A percentile compares a stretch with the other conserved stretches of the same genome.
Evolutionary conservation across 2,113 vertebrate species (phyloP).

Genomic region (Melanostigma gelatinosum): DNA sequence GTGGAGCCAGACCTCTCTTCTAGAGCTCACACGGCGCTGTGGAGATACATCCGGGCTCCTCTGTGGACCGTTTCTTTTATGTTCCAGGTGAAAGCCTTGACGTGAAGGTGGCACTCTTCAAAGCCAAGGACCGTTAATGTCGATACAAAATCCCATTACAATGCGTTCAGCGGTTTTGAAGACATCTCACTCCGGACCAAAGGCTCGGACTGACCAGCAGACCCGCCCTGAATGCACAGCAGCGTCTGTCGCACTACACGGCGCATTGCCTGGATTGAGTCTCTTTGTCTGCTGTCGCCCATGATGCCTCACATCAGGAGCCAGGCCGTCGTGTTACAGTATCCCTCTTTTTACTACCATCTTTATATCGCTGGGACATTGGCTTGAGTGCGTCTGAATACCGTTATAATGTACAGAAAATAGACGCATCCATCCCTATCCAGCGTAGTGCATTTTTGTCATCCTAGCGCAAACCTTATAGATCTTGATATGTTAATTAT

Average conservation of each 20-base stretch:
- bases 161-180: neutral
- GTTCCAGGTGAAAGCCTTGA: neutral
- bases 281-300: neutral
- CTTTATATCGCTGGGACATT: neutral
- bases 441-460: neutral
- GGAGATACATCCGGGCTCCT: neutral
- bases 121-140: neutral
- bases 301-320: neutral
- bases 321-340: neutral
- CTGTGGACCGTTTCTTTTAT: neutral
- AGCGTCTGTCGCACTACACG: neutral
- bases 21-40: too few species aligned
- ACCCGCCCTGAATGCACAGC: neutral
- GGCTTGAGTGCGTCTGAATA: neutral
- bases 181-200: neutral
- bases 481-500: constrained; percentile 1
- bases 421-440: neutral
- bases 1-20: too few species aligned
- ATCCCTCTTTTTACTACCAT: neutral
- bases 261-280: constrained; percentile 17
- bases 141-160: neutral
- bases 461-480: neutral
- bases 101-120: neutral
- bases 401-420: neutral
- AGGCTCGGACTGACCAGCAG: neutral